Percentiles rank a stretch among this genome's conserved stretches.
Conservation (phyloP, 1,140 invertebrate species). For the Homalodisca vitripennis region DNA sequence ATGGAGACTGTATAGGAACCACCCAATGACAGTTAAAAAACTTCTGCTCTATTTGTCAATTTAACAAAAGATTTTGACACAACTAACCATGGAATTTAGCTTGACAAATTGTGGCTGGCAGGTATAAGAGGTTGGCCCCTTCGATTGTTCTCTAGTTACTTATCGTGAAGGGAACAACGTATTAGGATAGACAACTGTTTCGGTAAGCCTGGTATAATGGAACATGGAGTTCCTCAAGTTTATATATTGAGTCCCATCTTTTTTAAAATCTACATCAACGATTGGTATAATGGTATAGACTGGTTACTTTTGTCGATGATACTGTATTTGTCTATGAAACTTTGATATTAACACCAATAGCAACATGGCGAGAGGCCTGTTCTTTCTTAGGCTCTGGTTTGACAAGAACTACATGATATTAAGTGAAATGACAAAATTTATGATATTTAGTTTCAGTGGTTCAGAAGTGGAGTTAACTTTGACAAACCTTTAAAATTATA, state of each 20-base stretch:
- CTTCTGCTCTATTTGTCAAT: background rate
- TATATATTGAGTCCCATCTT: background rate
- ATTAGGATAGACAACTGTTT: background rate
- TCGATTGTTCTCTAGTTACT: background rate
- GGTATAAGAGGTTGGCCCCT: conserved; percentile 4
- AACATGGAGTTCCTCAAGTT: background rate
- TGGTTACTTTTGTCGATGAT: conserved; percentile 1
- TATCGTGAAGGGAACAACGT: background rate
- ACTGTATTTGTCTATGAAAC: conserved; percentile 1
- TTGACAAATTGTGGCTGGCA: conserved; percentile 6
- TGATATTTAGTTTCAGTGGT: background rate
- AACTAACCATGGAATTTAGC: background rate
- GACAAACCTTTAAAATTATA: background rate
- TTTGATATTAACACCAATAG: background rate
- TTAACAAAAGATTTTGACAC: background rate
- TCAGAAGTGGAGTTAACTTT: background rate
- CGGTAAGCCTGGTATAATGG: background rate
- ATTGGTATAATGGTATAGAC: background rate
- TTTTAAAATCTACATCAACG: background rate
- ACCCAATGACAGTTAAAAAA: background rate
- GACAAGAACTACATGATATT: background rate
- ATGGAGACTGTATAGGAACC: background rate
- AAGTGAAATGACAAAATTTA: background rate
- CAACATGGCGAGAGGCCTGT: background rate
- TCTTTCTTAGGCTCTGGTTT: background rate